phyloP scores from a whole-genome alignment of 2,888 invertebrate species.

The Chrysina gloriosa region DNA sequence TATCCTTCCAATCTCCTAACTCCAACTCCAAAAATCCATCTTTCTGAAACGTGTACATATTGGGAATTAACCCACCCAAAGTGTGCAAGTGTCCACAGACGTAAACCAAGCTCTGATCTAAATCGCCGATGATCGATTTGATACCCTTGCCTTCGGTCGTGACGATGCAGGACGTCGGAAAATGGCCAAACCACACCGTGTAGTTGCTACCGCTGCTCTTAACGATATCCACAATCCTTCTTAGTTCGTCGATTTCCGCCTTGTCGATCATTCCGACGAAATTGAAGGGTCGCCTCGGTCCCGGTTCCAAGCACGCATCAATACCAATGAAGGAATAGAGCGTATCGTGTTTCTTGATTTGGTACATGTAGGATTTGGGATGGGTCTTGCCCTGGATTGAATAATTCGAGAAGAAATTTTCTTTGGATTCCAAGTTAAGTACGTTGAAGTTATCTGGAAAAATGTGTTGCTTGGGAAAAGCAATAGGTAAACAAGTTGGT shows the following conservation, averaged over 20 bases:
- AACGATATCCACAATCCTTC: constrained; percentile 70
- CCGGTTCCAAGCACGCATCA: constrained; percentile 89
- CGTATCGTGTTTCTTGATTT: constrained; percentile 69
- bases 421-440: constrained; percentile 72
- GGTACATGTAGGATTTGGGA: constrained; percentile 80
- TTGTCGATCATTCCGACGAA: constrained; percentile 82
- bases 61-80: constrained; percentile 79
- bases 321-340: constrained; percentile 85
- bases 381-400: constrained; percentile 81
- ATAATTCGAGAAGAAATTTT: constrained; percentile 82
- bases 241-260: constrained; percentile 70
- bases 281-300: constrained; percentile 88
- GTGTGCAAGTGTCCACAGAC: constrained; percentile 92
- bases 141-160: constrained; percentile 65
- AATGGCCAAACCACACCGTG: constrained; percentile 89
- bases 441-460: constrained; percentile 91
- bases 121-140: constrained; percentile 71
- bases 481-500: no score
- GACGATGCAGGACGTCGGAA: constrained; percentile 89
- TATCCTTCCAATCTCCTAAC: constrained; percentile 93
- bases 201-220: constrained; percentile 68
- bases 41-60: constrained; percentile 89
- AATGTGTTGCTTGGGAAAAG: constrained; percentile 36
- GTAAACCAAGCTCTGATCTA: constrained; percentile 77
- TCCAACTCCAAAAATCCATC: constrained; percentile 88